phyloP scores from a whole-genome alignment of 2,113 vertebrate species.

The Engraulis encrasicolus region DNA sequence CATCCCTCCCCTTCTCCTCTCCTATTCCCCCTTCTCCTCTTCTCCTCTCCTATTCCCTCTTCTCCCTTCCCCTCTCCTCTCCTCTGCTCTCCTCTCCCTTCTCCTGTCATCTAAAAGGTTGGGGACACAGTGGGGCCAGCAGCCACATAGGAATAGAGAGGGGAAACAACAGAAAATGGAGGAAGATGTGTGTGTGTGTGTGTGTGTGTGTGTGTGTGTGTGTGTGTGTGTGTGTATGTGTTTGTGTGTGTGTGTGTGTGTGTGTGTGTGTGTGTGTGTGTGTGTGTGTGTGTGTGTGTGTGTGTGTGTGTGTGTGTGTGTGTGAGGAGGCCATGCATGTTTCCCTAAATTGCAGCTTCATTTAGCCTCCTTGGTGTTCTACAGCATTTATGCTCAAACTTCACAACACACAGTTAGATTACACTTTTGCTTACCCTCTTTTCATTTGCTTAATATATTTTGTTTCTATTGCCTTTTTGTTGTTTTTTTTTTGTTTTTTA shows the following conservation, averaged over 20 bases:
- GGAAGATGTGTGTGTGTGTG: not conserved
- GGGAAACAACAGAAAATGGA: no score
- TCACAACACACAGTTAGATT: not conserved
- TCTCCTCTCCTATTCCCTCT: no score
- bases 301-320: conserved; percentile 15
- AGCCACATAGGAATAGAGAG: not conserved
- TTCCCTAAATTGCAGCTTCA: not conserved
- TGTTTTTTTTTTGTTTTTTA: not conserved
- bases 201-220: not conserved
- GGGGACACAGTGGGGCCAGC: not conserved
- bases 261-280: not conserved
- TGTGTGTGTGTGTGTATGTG: not conserved
- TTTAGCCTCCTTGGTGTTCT: not conserved
- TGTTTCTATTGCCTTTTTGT: not conserved
- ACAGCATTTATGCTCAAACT: not conserved
- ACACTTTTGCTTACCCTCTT: not conserved
- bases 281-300: conserved; percentile 12
- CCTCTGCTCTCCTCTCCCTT: no score
- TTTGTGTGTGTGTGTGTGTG: not conserved
- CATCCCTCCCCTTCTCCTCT: no score
- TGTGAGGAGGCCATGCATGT: not conserved
- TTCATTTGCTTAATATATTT: not conserved
- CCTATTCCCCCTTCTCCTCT: no score
- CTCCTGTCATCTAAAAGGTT: conserved; percentile 1
- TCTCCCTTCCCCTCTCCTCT: no score